These are phyloP conservation scores for Copidosoma floridanum DNA, from an alignment of 1,140 invertebrate genomes.

Conservation along the genomic window DNA sequence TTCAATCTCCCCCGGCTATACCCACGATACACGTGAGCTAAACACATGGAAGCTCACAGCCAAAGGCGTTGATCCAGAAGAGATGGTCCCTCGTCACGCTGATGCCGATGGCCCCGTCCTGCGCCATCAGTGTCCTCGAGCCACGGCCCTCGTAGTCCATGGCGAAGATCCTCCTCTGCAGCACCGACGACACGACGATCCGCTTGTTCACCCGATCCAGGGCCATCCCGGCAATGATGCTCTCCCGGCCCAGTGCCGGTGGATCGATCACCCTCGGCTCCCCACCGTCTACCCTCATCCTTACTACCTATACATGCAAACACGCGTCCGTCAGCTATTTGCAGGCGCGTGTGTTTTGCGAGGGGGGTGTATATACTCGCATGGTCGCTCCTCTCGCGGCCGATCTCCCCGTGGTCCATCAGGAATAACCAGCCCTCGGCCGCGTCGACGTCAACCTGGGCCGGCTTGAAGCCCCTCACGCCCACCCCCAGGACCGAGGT, in stretches of 20 bases:
- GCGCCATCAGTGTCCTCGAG: slow-evolving; percentile 52
- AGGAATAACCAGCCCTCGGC: neutral
- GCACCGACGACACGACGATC: neutral
- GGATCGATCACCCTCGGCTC: neutral
- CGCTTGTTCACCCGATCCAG: neutral
- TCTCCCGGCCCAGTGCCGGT: neutral
- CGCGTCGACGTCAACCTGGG: neutral
- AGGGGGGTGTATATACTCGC: neutral
- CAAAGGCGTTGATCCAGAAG: slow-evolving; percentile 58
- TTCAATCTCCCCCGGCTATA: no score
- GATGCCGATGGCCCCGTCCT: slow-evolving; percentile 67
- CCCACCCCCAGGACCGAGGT: neutral
- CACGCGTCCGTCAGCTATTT: neutral
- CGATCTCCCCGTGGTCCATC: neutral
- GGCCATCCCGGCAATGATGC: neutral
- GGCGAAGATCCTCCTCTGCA: neutral
- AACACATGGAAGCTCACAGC: slow-evolving; percentile 14
- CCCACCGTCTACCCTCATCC: slow-evolving; percentile 6
- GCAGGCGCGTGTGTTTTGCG: neutral
- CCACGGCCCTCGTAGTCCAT: slow-evolving; percentile 7
- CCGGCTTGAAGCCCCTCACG: neutral
- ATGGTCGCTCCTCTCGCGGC: neutral
- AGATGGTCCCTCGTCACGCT: slow-evolving; percentile 59
- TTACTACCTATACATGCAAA: neutral
- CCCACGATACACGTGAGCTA: no score